A percentile compares a stretch with the other conserved stretches of the same genome.
These are phyloP conservation scores for Oreotrochilus melanogaster DNA, from an alignment of 2,113 vertebrate species.

Conservation along the genomic window DNA sequence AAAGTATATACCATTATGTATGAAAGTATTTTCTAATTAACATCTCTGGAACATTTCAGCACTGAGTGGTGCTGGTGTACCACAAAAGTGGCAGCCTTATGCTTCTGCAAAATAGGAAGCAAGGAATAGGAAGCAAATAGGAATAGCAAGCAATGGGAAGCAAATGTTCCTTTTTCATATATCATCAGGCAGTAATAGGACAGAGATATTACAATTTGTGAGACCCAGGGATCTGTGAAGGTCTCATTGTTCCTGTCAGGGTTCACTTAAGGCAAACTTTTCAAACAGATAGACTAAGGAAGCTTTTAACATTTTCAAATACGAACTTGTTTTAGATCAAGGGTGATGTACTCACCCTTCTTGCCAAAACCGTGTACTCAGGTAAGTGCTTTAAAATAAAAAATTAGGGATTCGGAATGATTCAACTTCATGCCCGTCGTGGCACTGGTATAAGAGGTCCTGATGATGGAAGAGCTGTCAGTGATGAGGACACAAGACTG, in stretches of 20 bases:
- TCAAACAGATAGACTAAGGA: neutral
- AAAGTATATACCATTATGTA: neutral
- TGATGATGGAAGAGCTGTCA: neutral
- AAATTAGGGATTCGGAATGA: neutral
- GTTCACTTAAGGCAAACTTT: neutral
- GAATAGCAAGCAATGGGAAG: too few species aligned
- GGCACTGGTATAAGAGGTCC: neutral
- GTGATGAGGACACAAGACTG: fast-evolving
- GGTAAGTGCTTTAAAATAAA: neutral
- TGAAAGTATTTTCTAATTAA: neutral
- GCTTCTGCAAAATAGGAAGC: neutral
- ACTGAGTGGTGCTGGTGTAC: conserved; percentile 54
- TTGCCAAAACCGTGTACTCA: neutral
- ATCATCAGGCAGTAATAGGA: neutral
- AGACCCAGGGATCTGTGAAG: neutral
- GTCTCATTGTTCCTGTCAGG: neutral
- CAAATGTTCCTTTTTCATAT: neutral
- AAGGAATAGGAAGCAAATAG: neutral
- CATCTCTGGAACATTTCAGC: neutral
- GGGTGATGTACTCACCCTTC: neutral
- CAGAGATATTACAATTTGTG: neutral
- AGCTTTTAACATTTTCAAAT: neutral
- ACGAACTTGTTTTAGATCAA: neutral
- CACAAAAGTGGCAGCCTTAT: neutral
- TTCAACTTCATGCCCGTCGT: neutral